These are phyloP conservation scores for Zosterops japonicus DNA, from an alignment of 2,113 vertebrate genomes.

Conservation along the genomic window DNA sequence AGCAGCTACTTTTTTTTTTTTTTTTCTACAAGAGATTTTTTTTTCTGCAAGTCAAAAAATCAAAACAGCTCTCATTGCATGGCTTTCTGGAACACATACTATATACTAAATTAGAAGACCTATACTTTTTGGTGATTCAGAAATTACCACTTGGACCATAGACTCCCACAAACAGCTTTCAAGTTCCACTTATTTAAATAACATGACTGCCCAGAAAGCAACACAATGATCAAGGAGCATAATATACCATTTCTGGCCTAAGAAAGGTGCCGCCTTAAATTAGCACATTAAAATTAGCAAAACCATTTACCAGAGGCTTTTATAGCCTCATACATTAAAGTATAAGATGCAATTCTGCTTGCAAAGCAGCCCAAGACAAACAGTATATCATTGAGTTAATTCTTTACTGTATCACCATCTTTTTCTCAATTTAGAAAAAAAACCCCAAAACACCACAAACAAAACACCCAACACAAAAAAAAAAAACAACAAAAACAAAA, in stretches of 20 bases:
- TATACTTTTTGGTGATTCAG: not conserved
- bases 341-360: not conserved
- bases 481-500: no score
- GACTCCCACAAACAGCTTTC: not conserved
- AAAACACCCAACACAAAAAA: no score
- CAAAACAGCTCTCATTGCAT: not conserved
- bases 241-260: not conserved
- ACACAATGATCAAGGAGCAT: not conserved
- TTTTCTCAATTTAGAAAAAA: not conserved
- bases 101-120: not conserved
- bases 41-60: not conserved
- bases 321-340: not conserved
- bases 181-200: not conserved
- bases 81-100: not conserved
- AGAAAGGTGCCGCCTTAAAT: not conserved
- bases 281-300: not conserved
- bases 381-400: fast-evolving
- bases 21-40: not conserved
- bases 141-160: not conserved
- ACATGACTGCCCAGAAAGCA: not conserved
- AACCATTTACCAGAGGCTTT: not conserved
- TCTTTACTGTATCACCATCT: not conserved
- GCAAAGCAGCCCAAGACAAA: not conserved
- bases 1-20: not conserved
- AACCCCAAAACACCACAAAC: not conserved